Conservation (phyloP, 2,888 invertebrate genomes). For the Ormia ochracea region DNA sequence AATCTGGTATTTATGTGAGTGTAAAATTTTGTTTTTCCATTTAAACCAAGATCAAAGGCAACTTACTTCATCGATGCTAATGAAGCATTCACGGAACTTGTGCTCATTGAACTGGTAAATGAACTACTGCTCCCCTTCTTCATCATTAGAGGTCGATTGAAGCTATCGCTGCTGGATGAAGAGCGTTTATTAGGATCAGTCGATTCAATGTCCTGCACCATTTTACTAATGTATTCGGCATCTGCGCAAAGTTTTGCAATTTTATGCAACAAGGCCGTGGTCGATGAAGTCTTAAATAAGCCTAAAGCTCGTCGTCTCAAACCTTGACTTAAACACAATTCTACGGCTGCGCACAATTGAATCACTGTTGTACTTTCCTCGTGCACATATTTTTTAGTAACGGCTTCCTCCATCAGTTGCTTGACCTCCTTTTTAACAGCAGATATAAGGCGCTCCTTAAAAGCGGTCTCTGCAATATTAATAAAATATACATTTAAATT, state of each 20-base stretch:
- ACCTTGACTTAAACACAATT: slow-evolving; percentile 89
- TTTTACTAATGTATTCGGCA: slow-evolving; percentile 87
- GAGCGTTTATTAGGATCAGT: slow-evolving; percentile 81
- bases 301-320: slow-evolving; percentile 85
- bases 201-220: slow-evolving; percentile 87
- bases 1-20: too few relatives aligned
- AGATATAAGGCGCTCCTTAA: slow-evolving; percentile 87
- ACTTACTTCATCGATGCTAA: slow-evolving; percentile 77
- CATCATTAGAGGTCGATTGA: slow-evolving; percentile 82
- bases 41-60: background rate
- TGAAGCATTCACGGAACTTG: slow-evolving; percentile 69
- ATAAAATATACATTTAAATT: background rate
- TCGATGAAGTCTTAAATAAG: slow-evolving; percentile 94
- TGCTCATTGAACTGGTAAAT: slow-evolving; percentile 73
- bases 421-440: slow-evolving; percentile 95
- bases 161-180: slow-evolving; percentile 82
- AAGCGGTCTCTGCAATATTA: slow-evolving; percentile 77
- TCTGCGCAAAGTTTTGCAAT: slow-evolving; percentile 88
- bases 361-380: slow-evolving; percentile 95
- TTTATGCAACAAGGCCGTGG: slow-evolving; percentile 93
- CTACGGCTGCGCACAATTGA: slow-evolving; percentile 92
- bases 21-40: too few relatives aligned
- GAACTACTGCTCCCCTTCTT: slow-evolving; percentile 82
- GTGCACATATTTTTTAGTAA: slow-evolving; percentile 93
- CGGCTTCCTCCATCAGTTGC: slow-evolving; percentile 97